Percentiles rank a stretch among this genome's conserved stretches.
These are phyloP conservation scores for Dendrophyllia cribrosa DNA, from an alignment of 64 coral and sea anemone genomes.

Conservation along the genomic window DNA sequence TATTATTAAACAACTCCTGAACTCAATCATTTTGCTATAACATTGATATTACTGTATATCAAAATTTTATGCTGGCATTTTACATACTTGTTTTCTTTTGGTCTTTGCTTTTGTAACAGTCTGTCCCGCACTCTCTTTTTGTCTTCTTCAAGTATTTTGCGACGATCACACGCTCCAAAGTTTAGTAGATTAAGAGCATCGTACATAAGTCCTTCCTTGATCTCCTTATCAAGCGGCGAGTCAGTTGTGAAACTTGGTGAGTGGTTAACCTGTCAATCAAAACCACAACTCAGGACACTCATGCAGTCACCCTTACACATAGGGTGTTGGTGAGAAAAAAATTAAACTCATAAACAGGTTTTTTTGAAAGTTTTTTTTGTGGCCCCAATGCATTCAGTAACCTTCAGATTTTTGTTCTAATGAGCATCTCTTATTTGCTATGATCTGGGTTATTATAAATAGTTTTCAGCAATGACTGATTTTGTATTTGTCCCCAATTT, in stretches of 20 bases:
- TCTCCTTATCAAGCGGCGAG: constrained; percentile 94
- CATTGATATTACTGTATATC: no score
- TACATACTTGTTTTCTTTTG: constrained; percentile 88
- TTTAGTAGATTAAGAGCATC: constrained; percentile 89
- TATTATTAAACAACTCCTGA: no score
- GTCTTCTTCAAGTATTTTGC: constrained; percentile 96
- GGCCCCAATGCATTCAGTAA: no score
- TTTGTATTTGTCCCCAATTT: no score
- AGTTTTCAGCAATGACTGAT: no score
- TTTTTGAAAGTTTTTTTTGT: no score
- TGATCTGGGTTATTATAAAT: no score
- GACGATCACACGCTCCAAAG: constrained; percentile 91
- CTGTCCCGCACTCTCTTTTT: constrained; percentile 91
- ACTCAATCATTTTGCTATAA: no score
- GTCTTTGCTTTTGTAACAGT: constrained; percentile 90
- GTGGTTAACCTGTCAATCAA: constrained; percentile 83
- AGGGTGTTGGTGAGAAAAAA: no score
- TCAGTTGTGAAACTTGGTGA: constrained; percentile 99
- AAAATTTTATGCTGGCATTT: neutral
- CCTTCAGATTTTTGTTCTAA: no score
- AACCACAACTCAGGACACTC: neutral
- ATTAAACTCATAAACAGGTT: no score
- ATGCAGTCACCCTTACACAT: neutral
- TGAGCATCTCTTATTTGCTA: no score
- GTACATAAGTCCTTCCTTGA: constrained; percentile 95